phyloP scores from a whole-genome alignment of 92 coral and sea anemone species.

The Parazoanthus darwini region DNA sequence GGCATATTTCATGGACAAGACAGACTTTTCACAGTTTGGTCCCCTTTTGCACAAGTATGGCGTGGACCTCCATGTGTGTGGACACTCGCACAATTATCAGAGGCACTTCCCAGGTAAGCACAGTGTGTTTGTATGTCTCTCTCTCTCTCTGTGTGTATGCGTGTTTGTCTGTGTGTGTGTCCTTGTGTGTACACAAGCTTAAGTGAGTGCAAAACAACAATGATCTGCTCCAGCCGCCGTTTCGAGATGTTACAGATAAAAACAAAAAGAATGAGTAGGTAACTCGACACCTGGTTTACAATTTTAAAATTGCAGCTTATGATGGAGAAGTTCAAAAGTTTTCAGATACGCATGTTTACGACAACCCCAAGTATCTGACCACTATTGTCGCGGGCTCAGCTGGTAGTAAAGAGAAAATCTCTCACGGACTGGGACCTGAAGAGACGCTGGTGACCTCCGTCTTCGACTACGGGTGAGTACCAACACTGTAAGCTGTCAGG shows the following conservation, averaged over 20 bases:
- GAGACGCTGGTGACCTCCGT: conserved; percentile 55
- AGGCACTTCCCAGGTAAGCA: conserved; percentile 78
- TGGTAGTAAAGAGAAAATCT: conserved; percentile 77
- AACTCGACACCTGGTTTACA: neutral
- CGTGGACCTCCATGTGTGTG: conserved; percentile 84
- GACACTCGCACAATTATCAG: conserved; percentile 90
- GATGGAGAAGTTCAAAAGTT: conserved; percentile 54
- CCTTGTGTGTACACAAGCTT: too few species aligned
- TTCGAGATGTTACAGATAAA: too few species aligned
- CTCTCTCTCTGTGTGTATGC: neutral
- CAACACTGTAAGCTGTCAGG: neutral
- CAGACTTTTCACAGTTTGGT: conserved; percentile 66
- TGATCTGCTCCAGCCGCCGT: too few species aligned
- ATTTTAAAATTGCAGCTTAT: conserved; percentile 53
- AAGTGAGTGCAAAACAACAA: too few species aligned
- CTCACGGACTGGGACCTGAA: conserved; percentile 68
- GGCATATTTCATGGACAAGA: conserved; percentile 73
- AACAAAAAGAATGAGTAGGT: neutral
- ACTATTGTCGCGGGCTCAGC: conserved; percentile 87
- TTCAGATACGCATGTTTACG: conserved; percentile 50
- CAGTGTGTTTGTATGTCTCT: neutral
- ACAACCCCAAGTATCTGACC: conserved; percentile 73
- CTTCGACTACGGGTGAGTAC: conserved; percentile 77
- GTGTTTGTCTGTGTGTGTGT: neutral
- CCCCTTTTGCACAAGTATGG: conserved; percentile 86